phyloP scores from a whole-genome alignment of 2,113 vertebrate species.

The Clarias macrocephalus region DNA sequence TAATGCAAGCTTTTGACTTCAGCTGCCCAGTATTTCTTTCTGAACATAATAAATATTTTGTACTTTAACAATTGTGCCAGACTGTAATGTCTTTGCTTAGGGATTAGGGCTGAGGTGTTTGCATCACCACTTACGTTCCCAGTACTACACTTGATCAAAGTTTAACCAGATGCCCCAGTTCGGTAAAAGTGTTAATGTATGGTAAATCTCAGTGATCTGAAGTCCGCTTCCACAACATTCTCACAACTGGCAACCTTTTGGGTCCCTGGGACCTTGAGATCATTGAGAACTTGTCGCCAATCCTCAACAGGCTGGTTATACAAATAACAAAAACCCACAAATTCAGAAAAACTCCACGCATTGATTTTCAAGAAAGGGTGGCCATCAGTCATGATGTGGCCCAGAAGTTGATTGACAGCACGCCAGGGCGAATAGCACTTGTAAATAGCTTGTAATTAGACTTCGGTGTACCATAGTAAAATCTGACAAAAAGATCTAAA shows the following conservation, averaged over 20 bases:
- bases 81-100: neutral
- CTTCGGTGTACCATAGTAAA: no score
- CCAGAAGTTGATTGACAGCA: no score
- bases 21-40: conserved; percentile 16
- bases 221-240: neutral
- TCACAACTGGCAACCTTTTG: neutral
- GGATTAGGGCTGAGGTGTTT: neutral
- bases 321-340: no score
- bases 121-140: neutral
- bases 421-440: no score
- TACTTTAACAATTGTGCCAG: conserved; percentile 22
- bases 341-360: no score
- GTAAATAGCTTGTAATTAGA: no score
- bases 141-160: neutral
- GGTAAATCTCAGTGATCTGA: neutral
- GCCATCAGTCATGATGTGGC: no score
- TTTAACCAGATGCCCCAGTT: neutral
- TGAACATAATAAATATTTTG: conserved; percentile 64
- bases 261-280: neutral
- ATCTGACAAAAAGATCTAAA: no score
- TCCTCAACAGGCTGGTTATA: no score
- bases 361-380: no score
- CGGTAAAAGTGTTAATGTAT: neutral
- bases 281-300: no score
- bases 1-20: conserved; percentile 24